These are phyloP conservation scores for Acridotheres tristis DNA, from an alignment of 2,797 vertebrate species.

Conservation along the genomic window DNA sequence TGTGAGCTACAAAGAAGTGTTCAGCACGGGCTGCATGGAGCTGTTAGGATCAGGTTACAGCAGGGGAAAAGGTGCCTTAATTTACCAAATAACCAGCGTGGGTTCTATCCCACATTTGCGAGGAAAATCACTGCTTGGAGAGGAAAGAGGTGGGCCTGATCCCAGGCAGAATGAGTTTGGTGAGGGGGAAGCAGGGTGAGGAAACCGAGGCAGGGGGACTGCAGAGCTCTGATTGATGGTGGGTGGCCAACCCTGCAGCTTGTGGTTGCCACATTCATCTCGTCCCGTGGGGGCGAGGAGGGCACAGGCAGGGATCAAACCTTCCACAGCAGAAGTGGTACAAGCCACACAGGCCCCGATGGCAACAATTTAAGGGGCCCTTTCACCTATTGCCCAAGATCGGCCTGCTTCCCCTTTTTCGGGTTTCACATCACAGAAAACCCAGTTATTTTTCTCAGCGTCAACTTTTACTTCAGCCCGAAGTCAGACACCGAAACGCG, in stretches of 20 bases:
- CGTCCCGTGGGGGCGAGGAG: neutral
- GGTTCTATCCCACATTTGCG: neutral
- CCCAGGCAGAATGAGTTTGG: neutral
- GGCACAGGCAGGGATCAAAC: neutral
- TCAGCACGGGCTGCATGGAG: neutral
- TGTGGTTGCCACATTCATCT: neutral
- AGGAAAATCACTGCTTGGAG: neutral
- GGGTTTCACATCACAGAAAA: neutral
- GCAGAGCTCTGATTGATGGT: neutral
- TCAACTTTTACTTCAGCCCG: neutral
- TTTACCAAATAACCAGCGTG: neutral
- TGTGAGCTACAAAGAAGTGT: slow-evolving; percentile 35
- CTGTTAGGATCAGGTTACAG: slow-evolving; percentile 45
- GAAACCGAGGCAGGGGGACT: accelerated
- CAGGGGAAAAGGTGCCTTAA: neutral
- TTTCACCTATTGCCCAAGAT: slow-evolving; percentile 41
- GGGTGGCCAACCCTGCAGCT: neutral
- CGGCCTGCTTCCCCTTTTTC: slow-evolving; percentile 22
- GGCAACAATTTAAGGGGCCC: neutral
- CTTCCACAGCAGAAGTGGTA: neutral
- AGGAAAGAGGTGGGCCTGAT: neutral
- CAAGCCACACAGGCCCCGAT: neutral
- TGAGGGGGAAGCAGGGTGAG: neutral
- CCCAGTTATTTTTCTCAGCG: neutral
- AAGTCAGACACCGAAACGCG: neutral